Evolutionary conservation across 2,888 invertebrate genomes (phyloP).

Genomic region (Cynaeus angustus): DNA sequence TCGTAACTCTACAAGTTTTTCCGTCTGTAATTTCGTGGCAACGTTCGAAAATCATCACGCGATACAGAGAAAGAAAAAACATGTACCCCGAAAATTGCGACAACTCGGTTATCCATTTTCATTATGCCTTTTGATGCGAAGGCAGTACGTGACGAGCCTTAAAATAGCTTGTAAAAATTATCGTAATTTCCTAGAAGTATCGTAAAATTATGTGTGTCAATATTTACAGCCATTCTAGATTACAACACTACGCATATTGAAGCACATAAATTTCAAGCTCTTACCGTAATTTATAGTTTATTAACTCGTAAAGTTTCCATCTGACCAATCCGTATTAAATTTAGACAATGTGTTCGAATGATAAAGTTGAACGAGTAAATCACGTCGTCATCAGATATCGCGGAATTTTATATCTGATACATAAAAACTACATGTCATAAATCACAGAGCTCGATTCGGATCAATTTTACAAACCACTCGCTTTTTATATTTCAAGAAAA

Average conservation of each 20-base stretch:
- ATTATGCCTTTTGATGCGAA: slow-evolving; percentile 3
- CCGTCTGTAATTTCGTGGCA: no score
- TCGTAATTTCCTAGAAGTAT: slow-evolving; percentile 7
- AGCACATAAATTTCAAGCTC: slow-evolving; percentile 31
- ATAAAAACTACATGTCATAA: slow-evolving; percentile 18
- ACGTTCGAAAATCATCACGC: slow-evolving; percentile 5
- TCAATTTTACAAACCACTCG: neutral
- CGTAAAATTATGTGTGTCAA: slow-evolving; percentile 26
- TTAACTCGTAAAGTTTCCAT: slow-evolving; percentile 21
- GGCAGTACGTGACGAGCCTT: slow-evolving; percentile 4
- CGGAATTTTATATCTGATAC: slow-evolving; percentile 11
- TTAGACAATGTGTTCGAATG: slow-evolving; percentile 8
- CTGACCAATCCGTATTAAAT: slow-evolving; percentile 13
- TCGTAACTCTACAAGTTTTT: no score
- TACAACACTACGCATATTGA: slow-evolving; percentile 26
- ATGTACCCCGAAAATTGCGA: neutral
- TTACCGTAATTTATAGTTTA: slow-evolving; percentile 29
- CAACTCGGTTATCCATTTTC: slow-evolving; percentile 3
- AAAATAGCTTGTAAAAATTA: slow-evolving; percentile 12
- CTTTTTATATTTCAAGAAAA: neutral
- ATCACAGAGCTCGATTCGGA: neutral
- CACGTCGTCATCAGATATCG: slow-evolving; percentile 22
- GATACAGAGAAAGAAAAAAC: neutral
- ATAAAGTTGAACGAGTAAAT: slow-evolving; percentile 12
- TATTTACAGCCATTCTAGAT: slow-evolving; percentile 32